phyloP scores from a whole-genome alignment of 37 sponge, comb jelly and placozoan genomes.

The Halisarca cf. caerulea region DNA sequence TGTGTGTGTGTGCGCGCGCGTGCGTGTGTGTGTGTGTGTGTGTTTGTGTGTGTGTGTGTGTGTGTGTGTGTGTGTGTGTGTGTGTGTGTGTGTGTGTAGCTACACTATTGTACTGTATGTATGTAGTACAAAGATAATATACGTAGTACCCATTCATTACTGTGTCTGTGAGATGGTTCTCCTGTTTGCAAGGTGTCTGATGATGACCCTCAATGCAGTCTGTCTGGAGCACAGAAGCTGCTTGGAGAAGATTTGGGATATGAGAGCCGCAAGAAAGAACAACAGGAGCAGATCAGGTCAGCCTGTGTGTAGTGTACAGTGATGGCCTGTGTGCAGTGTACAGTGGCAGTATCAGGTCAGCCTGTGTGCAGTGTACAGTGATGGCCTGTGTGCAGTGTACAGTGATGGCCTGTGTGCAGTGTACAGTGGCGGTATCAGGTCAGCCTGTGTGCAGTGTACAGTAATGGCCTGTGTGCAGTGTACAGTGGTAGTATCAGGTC shows the following conservation, averaged over 20 bases:
- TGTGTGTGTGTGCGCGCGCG: neutral
- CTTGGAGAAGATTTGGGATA: constrained; percentile 82
- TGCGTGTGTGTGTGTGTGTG: neutral
- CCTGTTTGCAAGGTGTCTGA: constrained; percentile 44
- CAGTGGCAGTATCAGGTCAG: too few relatives aligned
- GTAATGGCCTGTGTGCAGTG: too few relatives aligned
- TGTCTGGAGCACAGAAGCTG: constrained; percentile 69
- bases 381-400: too few relatives aligned
- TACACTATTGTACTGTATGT: neutral
- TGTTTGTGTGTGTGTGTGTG: too few relatives aligned
- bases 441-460: too few relatives aligned
- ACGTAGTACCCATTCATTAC: too few relatives aligned
- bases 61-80: constrained; percentile 2
- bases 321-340: too few relatives aligned
- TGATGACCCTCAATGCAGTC: constrained; percentile 65
- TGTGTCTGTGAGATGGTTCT: too few relatives aligned
- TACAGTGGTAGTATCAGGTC: too few relatives aligned
- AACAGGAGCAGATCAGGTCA: constrained; percentile 91
- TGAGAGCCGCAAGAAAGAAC: constrained; percentile 74
- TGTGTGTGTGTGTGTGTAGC: constrained; percentile 9
- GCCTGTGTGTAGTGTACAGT: neutral
- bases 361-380: too few relatives aligned
- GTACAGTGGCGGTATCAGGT: too few relatives aligned
- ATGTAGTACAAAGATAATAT: neutral
- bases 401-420: too few relatives aligned